phyloP scores from a whole-genome alignment of 2,113 vertebrate genomes.

The Zosterops hypoxanthus region DNA sequence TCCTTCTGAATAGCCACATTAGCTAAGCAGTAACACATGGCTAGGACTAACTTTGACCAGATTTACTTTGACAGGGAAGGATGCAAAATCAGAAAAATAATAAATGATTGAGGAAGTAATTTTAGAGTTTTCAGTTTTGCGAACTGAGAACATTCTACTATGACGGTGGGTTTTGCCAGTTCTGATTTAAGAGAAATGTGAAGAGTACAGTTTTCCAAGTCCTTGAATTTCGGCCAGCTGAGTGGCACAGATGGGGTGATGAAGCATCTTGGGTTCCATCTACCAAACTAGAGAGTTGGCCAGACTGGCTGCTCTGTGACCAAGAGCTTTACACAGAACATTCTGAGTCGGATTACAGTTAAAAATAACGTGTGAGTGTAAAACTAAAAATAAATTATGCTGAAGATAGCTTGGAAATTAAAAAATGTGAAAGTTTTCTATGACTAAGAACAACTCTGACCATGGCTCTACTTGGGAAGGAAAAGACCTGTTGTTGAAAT shows the following conservation, averaged over 20 bases:
- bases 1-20: background rate
- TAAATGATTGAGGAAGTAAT: background rate
- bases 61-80: background rate
- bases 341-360: background rate
- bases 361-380: background rate
- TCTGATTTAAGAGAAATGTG: background rate
- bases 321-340: background rate
- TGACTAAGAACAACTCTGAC: background rate
- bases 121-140: background rate
- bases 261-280: background rate
- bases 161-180: background rate
- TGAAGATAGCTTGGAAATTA: background rate
- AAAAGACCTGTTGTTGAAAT: background rate
- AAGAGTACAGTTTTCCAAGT: background rate
- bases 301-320: background rate
- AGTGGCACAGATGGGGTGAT: background rate
- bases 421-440: background rate
- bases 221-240: background rate
- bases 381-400: background rate
- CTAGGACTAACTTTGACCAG: background rate
- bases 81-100: background rate
- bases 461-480: fast-evolving
- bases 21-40: background rate
- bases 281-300: background rate
- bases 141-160: background rate